Conservation (phyloP, 1,140 invertebrate species). For the Euura lappo region DNA sequence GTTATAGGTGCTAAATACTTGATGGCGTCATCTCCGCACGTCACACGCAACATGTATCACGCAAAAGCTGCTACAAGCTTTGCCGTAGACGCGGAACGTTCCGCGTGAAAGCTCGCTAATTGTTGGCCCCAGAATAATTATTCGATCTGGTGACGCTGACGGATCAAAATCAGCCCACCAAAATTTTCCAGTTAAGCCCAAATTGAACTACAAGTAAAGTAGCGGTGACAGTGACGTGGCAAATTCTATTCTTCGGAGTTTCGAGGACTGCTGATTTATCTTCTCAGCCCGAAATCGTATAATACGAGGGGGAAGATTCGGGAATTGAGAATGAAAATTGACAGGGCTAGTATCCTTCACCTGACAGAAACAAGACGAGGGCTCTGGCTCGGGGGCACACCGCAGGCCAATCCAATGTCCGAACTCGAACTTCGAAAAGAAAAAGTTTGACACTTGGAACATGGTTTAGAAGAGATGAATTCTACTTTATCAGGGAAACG, state of each 20-base stretch:
- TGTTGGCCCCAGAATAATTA: not conserved
- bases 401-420: too few relatives aligned
- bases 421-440: too few relatives aligned
- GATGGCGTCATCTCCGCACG: not conserved
- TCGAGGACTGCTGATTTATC: too few relatives aligned
- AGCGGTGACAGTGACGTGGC: too few relatives aligned
- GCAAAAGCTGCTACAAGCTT: not conserved
- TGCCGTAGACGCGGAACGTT: not conserved
- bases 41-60: not conserved
- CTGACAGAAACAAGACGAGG: not conserved
- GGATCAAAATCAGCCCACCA: not conserved
- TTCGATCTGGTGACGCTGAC: not conserved
- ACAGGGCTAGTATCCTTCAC: not conserved
- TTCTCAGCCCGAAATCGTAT: too few relatives aligned
- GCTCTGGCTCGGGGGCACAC: too few relatives aligned
- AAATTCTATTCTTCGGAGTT: too few relatives aligned
- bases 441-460: constrained; percentile 3
- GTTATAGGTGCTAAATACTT: not conserved
- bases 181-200: too few relatives aligned
- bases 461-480: not conserved
- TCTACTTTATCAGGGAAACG: not conserved
- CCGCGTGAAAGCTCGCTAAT: not conserved
- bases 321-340: not conserved
- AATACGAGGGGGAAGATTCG: too few relatives aligned
- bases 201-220: too few relatives aligned